phyloP scores from a whole-genome alignment of 2,113 vertebrate genomes.

The Rhynchomys soricoides region DNA sequence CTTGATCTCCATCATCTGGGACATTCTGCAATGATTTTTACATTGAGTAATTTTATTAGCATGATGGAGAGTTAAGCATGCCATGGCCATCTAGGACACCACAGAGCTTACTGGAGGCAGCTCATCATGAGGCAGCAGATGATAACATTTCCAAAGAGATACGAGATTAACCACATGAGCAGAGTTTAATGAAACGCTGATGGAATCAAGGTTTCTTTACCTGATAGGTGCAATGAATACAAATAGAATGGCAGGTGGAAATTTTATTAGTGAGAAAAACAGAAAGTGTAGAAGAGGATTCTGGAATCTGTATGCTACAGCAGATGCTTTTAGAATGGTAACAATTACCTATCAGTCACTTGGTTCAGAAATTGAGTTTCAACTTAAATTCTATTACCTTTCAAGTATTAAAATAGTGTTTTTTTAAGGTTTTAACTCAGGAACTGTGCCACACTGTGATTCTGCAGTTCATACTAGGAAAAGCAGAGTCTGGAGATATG shows the following conservation, averaged over 20 bases:
- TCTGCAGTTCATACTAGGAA: not conserved
- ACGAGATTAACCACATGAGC: not conserved
- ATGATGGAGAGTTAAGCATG: constrained; percentile 77
- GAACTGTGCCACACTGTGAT: not conserved
- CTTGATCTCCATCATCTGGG: constrained; percentile 75
- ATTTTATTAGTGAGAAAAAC: constrained; percentile 48
- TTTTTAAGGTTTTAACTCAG: not conserved
- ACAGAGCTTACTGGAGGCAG: constrained; percentile 65
- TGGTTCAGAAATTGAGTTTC: constrained; percentile 26
- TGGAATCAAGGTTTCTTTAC: constrained; percentile 47
- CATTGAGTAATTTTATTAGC: constrained; percentile 79
- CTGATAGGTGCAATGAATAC: constrained; percentile 62
- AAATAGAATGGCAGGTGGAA: not conserved
- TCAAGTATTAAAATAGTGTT: constrained; percentile 1
- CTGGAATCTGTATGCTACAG: constrained; percentile 44
- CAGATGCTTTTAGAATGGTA: constrained; percentile 33
- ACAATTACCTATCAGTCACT: not conserved
- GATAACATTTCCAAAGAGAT: constrained; percentile 63
- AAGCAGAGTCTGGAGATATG: not conserved
- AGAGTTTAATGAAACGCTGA: constrained; percentile 64
- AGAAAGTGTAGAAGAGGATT: not conserved
- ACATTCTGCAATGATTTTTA: constrained; percentile 74
- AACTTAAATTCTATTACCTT: constrained; percentile 45
- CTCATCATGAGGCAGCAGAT: constrained; percentile 29
- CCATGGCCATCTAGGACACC: constrained; percentile 59